Evolutionary conservation across 2,113 vertebrate genomes (phyloP).

Genomic region (Delphinapterus leucas): DNA sequence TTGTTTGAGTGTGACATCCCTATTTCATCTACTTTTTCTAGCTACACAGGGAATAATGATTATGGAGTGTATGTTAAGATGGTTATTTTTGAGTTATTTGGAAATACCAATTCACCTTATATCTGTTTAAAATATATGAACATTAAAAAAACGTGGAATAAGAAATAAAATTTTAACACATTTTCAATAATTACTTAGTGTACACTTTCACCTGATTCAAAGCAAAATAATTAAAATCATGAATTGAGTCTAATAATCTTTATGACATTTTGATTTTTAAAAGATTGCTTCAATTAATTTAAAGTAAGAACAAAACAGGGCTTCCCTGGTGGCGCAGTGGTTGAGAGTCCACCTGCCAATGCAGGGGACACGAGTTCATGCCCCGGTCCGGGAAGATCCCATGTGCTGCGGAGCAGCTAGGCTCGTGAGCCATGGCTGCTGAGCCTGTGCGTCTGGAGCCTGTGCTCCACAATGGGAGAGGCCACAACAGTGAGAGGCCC

Average conservation of each 20-base stretch:
- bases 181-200: neutral
- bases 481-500: too few relatives aligned
- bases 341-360: too few relatives aligned
- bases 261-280: neutral
- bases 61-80: neutral
- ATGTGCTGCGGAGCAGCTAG: too few relatives aligned
- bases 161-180: neutral
- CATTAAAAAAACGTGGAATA: neutral
- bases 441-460: too few relatives aligned
- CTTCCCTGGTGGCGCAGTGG: too few relatives aligned
- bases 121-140: neutral
- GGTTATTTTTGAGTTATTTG: neutral
- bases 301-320: neutral
- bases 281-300: neutral
- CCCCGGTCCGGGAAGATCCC: too few relatives aligned
- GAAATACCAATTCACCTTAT: neutral
- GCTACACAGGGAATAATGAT: neutral
- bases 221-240: neutral
- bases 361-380: too few relatives aligned
- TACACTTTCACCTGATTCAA: neutral
- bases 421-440: fast-evolving
- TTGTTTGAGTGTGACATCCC: neutral
- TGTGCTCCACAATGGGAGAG: too few relatives aligned
- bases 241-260: neutral
- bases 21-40: neutral